Conservation (phyloP, 2,797 vertebrate genomes). For the Dicrostonyx torquatus region DNA sequence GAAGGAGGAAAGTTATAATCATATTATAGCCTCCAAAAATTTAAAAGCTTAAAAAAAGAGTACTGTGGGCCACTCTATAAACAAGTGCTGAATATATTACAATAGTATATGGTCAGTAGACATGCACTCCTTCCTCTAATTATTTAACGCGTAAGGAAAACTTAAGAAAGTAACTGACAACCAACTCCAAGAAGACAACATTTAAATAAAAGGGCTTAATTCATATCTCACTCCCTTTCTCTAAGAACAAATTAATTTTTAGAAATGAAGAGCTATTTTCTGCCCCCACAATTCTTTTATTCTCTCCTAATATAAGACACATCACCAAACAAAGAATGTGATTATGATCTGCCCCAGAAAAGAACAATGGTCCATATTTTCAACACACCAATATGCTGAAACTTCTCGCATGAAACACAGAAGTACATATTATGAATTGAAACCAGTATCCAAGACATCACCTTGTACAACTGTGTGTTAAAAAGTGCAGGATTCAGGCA, state of each 20-base stretch:
- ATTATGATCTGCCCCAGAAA: not conserved
- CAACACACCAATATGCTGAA: no score
- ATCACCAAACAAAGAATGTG: not conserved
- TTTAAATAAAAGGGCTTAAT: not conserved
- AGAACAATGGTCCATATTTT: not conserved
- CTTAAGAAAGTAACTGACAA: not conserved
- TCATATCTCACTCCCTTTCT: rapidly evolving
- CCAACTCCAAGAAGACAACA: not conserved
- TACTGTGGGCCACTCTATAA: not conserved
- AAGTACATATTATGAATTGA: not conserved
- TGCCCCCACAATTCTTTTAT: not conserved
- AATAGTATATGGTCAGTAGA: not conserved
- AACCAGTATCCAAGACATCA: not conserved
- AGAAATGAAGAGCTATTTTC: not conserved
- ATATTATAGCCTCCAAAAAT: not conserved
- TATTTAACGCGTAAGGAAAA: not conserved
- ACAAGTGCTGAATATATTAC: not conserved
- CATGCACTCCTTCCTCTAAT: not conserved
- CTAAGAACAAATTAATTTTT: not conserved
- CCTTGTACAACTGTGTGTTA: not conserved
- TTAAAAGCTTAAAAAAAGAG: not conserved
- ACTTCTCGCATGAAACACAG: not conserved
- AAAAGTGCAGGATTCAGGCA: rapidly evolving
- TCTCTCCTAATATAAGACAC: not conserved
- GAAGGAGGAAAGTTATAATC: not conserved